Percentiles rank a stretch among this genome's conserved stretches.
Conservation (phyloP, 2,888 invertebrate genomes). For the Scaptomyza caliginosa region DNA sequence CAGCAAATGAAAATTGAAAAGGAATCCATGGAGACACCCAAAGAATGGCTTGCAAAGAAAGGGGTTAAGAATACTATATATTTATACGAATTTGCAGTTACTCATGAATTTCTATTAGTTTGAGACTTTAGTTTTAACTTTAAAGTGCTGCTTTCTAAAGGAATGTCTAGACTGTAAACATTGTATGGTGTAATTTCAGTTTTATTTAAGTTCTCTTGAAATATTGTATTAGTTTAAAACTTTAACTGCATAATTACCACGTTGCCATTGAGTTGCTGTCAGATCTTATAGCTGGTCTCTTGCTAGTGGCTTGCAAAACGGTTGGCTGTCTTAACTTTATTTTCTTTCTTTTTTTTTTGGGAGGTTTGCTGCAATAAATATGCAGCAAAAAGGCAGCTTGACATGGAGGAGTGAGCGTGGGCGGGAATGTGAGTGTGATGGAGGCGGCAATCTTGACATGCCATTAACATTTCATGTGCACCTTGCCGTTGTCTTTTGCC, state of each 20-base stretch:
- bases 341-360: conserved; percentile 32
- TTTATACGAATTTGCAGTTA: conserved; percentile 22
- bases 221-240: neutral
- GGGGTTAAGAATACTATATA: conserved; percentile 10
- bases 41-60: neutral
- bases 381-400: conserved; percentile 37
- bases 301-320: neutral
- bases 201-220: neutral
- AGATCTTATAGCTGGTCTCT: neutral
- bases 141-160: conserved; percentile 14
- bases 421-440: neutral
- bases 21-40: conserved; percentile 45
- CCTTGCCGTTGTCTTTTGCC: conserved; percentile 65
- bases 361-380: conserved; percentile 63
- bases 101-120: conserved; percentile 37
- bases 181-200: neutral
- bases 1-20: conserved; percentile 70
- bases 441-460: conserved; percentile 72
- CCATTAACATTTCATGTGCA: conserved; percentile 79
- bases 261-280: conserved; percentile 6
- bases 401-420: neutral
- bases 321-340: conserved; percentile 7
- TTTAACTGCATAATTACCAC: conserved; percentile 10
- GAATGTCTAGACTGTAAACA: neutral
- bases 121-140: conserved; percentile 16